Evolutionary conservation across 2,113 vertebrate genomes (phyloP).

Genomic region (Oncorhynchus gorbuscha): DNA sequence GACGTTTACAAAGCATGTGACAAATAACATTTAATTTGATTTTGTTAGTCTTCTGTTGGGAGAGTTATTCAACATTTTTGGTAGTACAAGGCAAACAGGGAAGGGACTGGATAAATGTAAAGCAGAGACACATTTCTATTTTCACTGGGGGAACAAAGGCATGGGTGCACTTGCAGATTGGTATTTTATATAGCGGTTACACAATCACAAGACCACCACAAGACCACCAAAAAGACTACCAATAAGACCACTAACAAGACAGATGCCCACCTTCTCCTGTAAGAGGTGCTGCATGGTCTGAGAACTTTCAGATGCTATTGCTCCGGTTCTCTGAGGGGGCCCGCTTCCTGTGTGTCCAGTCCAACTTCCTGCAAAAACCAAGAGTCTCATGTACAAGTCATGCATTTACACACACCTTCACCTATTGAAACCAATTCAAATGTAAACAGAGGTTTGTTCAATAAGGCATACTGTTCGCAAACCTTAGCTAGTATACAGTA

Average conservation of each 20-base stretch:
- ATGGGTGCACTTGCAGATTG: neutral
- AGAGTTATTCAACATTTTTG: neutral
- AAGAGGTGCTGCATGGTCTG: slow-evolving; percentile 8
- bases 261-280: slow-evolving; percentile 54
- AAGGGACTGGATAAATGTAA: neutral
- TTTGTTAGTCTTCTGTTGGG: neutral
- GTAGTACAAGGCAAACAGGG: neutral
- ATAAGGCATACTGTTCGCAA: too few relatives aligned
- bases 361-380: slow-evolving; percentile 30
- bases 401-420: neutral
- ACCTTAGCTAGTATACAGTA: too few relatives aligned
- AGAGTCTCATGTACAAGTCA: neutral
- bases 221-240: too few relatives aligned
- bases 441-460: neutral
- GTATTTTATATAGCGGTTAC: neutral
- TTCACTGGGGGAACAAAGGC: neutral
- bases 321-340: neutral
- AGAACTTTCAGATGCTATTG: neutral
- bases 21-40: too few relatives aligned
- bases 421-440: neutral
- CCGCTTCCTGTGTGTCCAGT: neutral
- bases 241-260: neutral
- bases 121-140: neutral
- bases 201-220: neutral
- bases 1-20: too few relatives aligned